phyloP scores from a whole-genome alignment of 2,113 vertebrate genomes.

The Ptilorrhoa leucosticta region DNA sequence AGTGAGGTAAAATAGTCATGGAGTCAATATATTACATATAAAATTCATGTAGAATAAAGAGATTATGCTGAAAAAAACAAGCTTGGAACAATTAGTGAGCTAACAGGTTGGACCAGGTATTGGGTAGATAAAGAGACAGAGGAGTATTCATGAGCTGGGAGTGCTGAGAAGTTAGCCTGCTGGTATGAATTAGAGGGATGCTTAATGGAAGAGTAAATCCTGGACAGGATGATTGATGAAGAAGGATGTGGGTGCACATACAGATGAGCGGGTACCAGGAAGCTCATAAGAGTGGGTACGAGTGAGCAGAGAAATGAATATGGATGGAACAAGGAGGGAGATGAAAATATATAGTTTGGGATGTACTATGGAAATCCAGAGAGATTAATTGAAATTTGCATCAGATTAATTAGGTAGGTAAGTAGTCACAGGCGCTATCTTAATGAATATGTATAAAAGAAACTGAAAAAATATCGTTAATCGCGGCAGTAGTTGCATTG shows the following conservation, averaged over 20 bases:
- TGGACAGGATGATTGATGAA: slow-evolving; percentile 26
- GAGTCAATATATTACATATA: background rate
- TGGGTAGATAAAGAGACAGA: slow-evolving; percentile 3
- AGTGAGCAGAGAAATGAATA: slow-evolving; percentile 9
- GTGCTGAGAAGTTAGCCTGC: slow-evolving; percentile 25
- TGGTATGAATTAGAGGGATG: background rate
- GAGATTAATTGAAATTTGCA: slow-evolving; percentile 45
- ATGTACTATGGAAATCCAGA: slow-evolving; percentile 31
- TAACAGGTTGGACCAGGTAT: slow-evolving; percentile 44
- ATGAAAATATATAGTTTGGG: background rate
- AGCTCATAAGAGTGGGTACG: background rate
- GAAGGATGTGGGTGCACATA: background rate
- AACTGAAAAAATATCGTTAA: background rate
- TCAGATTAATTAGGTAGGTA: slow-evolving; percentile 10
- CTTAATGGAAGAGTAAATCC: background rate
- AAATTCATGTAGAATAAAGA: background rate
- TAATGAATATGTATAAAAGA: slow-evolving; percentile 3
- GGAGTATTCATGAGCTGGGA: slow-evolving; percentile 40
- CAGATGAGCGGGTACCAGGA: slow-evolving; percentile 23
- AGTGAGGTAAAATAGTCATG: background rate
- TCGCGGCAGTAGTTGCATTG: background rate
- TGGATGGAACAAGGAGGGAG: background rate
- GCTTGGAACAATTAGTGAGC: background rate
- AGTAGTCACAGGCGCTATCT: background rate
- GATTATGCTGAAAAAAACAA: slow-evolving; percentile 12